Conservation (phyloP, 92 coral and sea anemone genomes). For the Nematostella vectensis region DNA sequence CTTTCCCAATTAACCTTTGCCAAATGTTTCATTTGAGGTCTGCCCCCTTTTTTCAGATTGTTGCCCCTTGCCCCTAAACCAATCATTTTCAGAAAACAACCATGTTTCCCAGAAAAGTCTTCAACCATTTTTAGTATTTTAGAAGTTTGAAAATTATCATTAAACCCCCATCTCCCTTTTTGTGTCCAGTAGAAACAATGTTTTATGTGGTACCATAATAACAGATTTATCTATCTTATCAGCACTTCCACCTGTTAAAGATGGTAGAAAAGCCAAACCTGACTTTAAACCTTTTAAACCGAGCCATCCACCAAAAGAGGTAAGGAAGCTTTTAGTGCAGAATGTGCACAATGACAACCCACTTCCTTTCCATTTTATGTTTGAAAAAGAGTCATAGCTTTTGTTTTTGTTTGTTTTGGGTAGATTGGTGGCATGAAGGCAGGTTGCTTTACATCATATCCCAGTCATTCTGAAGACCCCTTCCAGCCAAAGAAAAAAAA, state of each 20-base stretch:
- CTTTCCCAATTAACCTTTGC: too few relatives aligned
- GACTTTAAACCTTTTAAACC: slow-evolving; percentile 86
- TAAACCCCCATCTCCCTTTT: too few relatives aligned
- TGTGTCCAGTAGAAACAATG: too few relatives aligned
- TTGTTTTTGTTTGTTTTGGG: neutral
- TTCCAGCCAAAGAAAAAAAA: slow-evolving; percentile 66
- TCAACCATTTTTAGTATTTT: neutral
- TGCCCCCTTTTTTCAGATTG: too few relatives aligned
- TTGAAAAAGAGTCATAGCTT: neutral
- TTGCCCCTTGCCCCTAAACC: neutral
- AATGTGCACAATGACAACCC: too few relatives aligned
- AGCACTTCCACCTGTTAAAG: slow-evolving; percentile 95
- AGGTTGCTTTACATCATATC: slow-evolving; percentile 82
- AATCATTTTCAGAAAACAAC: neutral
- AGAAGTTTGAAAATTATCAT: neutral
- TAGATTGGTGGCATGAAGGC: slow-evolving; percentile 93
- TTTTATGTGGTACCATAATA: too few relatives aligned
- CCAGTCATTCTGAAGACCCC: slow-evolving; percentile 89
- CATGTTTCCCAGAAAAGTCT: neutral
- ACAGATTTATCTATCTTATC: too few relatives aligned
- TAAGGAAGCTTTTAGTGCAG: too few relatives aligned
- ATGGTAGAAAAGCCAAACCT: slow-evolving; percentile 46
- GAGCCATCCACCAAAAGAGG: slow-evolving; percentile 95
- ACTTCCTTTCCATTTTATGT: neutral
- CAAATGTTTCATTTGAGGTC: too few relatives aligned